phyloP scores from a whole-genome alignment of 2,113 vertebrate species.

The Trinectes maculatus region DNA sequence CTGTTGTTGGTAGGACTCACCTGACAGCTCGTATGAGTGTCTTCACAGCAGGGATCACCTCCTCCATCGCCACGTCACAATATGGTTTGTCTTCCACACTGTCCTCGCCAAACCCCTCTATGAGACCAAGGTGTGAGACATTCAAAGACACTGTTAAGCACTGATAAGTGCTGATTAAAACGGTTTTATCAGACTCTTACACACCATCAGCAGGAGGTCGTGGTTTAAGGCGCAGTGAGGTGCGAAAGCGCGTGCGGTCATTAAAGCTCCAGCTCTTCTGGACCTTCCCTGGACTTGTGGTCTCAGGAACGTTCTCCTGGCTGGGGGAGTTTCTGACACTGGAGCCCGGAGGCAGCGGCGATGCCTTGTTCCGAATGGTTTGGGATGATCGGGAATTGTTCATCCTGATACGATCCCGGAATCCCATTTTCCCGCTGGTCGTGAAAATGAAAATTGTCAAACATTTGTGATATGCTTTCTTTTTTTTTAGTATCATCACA shows the following conservation, averaged over 20 bases:
- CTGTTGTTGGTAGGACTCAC: conserved; percentile 75
- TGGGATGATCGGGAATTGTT: conserved; percentile 86
- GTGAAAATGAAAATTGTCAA: conserved; percentile 41
- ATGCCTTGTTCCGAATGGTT: conserved; percentile 82
- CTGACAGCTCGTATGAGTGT: conserved; percentile 92
- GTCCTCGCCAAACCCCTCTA: conserved; percentile 88
- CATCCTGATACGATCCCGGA: conserved; percentile 94
- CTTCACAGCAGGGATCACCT: conserved; percentile 93
- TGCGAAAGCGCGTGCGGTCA: conserved; percentile 93
- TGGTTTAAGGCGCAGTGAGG: conserved; percentile 91
- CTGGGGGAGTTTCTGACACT: conserved; percentile 84
- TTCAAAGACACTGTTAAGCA: background rate
- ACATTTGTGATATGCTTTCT: conserved; percentile 16
- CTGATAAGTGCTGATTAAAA: background rate
- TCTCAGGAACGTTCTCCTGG: conserved; percentile 87
- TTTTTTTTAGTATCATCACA: conserved; percentile 10
- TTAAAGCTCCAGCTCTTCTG: conserved; percentile 99
- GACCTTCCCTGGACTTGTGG: conserved; percentile 90
- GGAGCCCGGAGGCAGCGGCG: conserved; percentile 81
- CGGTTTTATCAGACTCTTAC: background rate
- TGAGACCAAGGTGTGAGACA: conserved; percentile 51
- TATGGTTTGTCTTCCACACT: conserved; percentile 89
- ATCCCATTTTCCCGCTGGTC: conserved; percentile 90
- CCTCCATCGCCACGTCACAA: conserved; percentile 91
- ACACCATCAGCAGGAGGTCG: conserved; percentile 86